Base-by-base conservation (phyloP, 2,113 vertebrate species). In the Phalacrocorax carbo region DNA sequence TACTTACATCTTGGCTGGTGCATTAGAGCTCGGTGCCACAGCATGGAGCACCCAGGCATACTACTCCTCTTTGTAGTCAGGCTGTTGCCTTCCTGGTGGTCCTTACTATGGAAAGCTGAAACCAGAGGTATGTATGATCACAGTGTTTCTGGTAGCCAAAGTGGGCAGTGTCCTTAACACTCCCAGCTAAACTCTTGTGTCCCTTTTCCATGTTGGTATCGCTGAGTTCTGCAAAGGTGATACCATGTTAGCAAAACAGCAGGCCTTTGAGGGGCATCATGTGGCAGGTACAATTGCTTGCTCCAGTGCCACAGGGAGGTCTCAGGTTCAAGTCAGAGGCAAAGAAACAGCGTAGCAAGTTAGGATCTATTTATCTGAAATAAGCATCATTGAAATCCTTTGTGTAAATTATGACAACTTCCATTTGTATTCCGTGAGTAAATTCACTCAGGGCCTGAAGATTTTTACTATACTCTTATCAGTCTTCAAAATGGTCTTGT, bases 11-110 rank as follows among this genome's bases (percentile, higher is more conserved):
- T 78, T 14, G 34, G 17, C 1, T 34, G 62, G 32, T 22, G 40
- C 1, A 2, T 49, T 36, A 6, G 40, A 60, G 66, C 58, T 80
- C 0, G 0, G 2, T 66, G 40, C 75, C 20, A 19, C 8, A 9
- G 73, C 23, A 15, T 38, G 62, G 25, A 65, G 30, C 19, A 15
- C 2, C 1, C 29, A 32, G 57, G 15, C 36, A 3, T 21, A 0
- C 34, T n/a, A 7, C 32, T 77, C 16, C 78, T 77, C 48, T 72
- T n/a, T 14, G 15, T 29, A 34, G 9, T 29, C 64, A 26, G 65
- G 36, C 54, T 30, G 54, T 34, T 49, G 49, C 48, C 60, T 78
- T 79, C 46, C 73, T 79, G 30, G 21, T 66, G 42, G 46, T 82
- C 19, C 51, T 87, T 34, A 12, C 18, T 49, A 6, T 2, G 10